Evolutionary conservation across 2,797 vertebrate genomes (phyloP), one percentile per base, ranked within the genome.

Genomic region (Graptemys geographica): DNA sequence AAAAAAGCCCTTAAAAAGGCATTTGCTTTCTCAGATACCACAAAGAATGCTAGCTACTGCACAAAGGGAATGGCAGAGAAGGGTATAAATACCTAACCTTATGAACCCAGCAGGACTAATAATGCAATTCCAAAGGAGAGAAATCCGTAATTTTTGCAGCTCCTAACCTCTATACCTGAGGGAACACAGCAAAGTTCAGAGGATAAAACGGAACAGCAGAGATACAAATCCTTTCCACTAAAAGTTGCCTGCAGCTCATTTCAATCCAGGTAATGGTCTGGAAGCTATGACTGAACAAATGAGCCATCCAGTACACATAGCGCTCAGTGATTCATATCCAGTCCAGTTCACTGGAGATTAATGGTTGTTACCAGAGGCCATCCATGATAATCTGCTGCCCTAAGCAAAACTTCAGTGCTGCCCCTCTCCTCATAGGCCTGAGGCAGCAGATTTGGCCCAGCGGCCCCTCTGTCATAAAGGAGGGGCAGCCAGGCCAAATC

Each of bases 71-170:
- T 25, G 0, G 0, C 84, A 86, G 78, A 79, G 81, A 41, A 0
- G 81, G 81, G 90, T 49, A 85, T 69, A 49, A 91, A 96, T 93
- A 92, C 92, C 92, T 97, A 88, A 72, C 92, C 95, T 95, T 92
- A 83, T 91, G 84, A 79, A 96, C 90, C 55, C 33, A 91, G 31
- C 53, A 72, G 86, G 93, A 91, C 91, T 91, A 88, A 92, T 92
- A 90, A 89, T 86, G 55, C 81, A 4, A 57, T 94, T 89, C 87
- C 84, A 69, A 87, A 88, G 85, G 83, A 88, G 47, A 76, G 52
- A 78, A 84, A 89, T 18, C 2, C 2, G 79, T 79, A 69, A 9
- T 44, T 95, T 94, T 47, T 2, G 0, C 31, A 52, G 81, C 55
- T 74, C 83, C 51, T 37, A 37, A n/a, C 65, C 85, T 89, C 86